Conservation (phyloP, 2,113 vertebrate species). For the Platysternon megacephalum region DNA sequence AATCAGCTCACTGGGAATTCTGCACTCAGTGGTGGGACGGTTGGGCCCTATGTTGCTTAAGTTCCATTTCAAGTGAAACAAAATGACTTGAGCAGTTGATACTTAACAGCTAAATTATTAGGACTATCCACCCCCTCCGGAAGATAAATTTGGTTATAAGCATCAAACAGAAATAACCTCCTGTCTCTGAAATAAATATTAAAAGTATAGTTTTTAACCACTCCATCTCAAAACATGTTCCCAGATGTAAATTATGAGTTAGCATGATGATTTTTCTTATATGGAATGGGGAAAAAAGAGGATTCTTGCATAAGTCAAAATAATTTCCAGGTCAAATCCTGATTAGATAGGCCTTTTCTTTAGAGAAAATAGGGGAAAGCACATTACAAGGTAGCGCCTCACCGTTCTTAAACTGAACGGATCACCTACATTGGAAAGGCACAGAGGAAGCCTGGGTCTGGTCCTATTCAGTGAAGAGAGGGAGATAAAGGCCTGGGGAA, state of each 20-base stretch:
- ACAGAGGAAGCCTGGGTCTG: not conserved
- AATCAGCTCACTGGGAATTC: not conserved
- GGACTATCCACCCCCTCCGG: not conserved
- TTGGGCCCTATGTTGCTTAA: not conserved
- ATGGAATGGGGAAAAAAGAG: not conserved
- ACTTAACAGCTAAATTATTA: not conserved
- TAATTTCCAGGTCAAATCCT: not conserved
- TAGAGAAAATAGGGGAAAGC: not conserved
- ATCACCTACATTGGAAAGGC: not conserved
- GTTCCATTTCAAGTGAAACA: not conserved
- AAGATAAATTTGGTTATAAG: not conserved
- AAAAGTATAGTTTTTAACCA: not conserved
- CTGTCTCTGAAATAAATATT: not conserved
- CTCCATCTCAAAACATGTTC: not conserved
- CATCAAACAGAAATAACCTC: not conserved
- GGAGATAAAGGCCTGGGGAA: not conserved
- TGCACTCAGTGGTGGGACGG: not conserved
- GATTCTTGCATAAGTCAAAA: not conserved
- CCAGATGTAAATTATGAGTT: not conserved
- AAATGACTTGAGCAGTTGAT: too few relatives aligned
- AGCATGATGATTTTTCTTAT: not conserved
- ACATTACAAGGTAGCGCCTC: not conserved
- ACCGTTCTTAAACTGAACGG: not conserved
- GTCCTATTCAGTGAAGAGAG: not conserved
- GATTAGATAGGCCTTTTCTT: not conserved